phyloP scores from a whole-genome alignment of 2,113 vertebrate species.

The Psilopsiagon aurifrons region DNA sequence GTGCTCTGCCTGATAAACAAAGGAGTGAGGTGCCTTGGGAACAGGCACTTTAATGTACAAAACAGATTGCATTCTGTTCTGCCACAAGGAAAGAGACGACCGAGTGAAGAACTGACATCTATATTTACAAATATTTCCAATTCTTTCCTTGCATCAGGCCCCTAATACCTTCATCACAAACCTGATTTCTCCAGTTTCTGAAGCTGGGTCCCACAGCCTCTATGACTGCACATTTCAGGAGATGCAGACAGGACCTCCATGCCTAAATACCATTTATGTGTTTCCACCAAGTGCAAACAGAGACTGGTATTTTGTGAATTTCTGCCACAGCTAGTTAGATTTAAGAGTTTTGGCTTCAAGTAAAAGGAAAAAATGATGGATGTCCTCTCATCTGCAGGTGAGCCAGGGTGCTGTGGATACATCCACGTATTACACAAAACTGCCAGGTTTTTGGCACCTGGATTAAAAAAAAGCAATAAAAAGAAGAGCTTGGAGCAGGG shows the following conservation, averaged over 20 bases:
- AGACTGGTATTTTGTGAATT: neutral
- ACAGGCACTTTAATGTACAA: neutral
- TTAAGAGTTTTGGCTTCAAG: neutral
- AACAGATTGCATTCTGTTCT: slow-evolving; percentile 4
- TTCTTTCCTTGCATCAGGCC: neutral
- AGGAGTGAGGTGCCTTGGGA: slow-evolving; percentile 26
- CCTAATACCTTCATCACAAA: neutral
- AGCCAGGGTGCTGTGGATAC: neutral
- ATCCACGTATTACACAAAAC: neutral
- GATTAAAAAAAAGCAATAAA: neutral
- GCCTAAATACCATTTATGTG: too few relatives aligned
- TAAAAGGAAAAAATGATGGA: neutral
- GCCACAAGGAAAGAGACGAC: neutral
- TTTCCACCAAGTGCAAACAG: neutral
- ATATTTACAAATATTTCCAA: neutral
- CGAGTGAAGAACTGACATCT: neutral
- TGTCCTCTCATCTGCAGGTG: neutral
- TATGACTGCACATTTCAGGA: neutral
- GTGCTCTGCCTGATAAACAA: slow-evolving; percentile 48
- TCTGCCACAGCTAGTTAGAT: neutral
- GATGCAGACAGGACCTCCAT: neutral
- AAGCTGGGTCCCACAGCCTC: too few relatives aligned
- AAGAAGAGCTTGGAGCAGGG: neutral
- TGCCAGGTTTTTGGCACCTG: neutral
- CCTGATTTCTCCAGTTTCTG: neutral